Evolutionary conservation across 37 sponge, comb jelly and placozoan species (phyloP), one percentile per base, ranked within the genome.

Genomic region (Cliona cf. orientalis): DNA sequence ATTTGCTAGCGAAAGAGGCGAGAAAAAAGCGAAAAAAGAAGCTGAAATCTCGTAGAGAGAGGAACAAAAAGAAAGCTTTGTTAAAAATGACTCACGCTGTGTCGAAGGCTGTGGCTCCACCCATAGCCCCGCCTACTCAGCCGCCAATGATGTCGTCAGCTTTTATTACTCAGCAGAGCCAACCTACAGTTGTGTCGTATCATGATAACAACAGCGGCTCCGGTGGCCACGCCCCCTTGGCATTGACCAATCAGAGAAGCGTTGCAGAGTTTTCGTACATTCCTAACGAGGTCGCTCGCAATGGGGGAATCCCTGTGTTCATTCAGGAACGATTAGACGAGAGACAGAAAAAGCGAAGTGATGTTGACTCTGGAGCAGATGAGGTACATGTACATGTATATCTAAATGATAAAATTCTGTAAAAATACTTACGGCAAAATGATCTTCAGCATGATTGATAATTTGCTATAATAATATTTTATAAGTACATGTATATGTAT

Each of bases 271-370:
- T 17, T 34, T 75, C 46, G 26, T 5, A 26, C 59, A 19, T n/a
- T n/a, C n/a, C n/a, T n/a, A n/a, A n/a, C n/a, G 61, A 5, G 26
- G 0, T 1, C 23, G 23, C 71, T 19, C 61, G 37, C 29, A 87
- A 75, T 58, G 88, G 89, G 46, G 96, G 96, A 37, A 85, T 92
- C 31, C 96, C 93, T 43, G 84, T 82, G 32, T 90, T 81, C 69
- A 78, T 87, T 6, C 90, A 92, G 66, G 96, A 95, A 69, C 46
- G 96, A 34, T 40, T 91, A 0, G 92, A 92, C 71, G 93, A 92
- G 79, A 82, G 91, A 42, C 83, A 79, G 69, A 75, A 77, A 5
- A 87, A 62, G 42, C 33, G 49, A 7, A 53, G 37, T 26, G 80
- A 80, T 4, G 17, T 31, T 3, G 79, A 79, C 12, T 68, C 69